A percentile compares a stretch with the other conserved stretches of the same genome.
phyloP scores from a whole-genome alignment of 2,113 vertebrate genomes.

The Ploceus nigricollis region DNA sequence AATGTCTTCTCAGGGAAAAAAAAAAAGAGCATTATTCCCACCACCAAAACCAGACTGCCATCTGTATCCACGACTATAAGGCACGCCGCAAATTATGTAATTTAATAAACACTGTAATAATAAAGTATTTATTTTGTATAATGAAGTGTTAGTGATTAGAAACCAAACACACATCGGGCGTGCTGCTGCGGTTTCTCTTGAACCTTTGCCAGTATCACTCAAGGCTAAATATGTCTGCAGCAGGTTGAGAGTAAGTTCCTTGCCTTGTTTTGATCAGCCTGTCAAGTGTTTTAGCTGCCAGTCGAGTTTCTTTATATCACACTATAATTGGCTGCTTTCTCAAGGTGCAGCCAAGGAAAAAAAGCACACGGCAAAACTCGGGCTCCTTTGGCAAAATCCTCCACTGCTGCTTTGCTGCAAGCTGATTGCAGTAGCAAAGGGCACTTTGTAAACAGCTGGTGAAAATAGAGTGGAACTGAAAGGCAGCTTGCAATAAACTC shows the following conservation, averaged over 20 bases:
- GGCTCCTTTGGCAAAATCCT: constrained; percentile 47
- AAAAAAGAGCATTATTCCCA: background rate
- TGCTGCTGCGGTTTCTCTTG: constrained; percentile 67
- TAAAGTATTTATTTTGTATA: constrained; percentile 72
- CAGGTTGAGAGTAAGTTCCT: constrained; percentile 56
- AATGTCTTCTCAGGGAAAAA: background rate
- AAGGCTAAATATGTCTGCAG: constrained; percentile 62
- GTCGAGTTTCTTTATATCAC: constrained; percentile 65
- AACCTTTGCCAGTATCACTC: constrained; percentile 69
- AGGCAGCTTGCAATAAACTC: constrained; percentile 64
- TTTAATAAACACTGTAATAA: constrained; percentile 69
- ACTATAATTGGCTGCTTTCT: constrained; percentile 68
- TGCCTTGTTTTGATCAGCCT: constrained; percentile 66
- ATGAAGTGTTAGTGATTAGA: constrained; percentile 72
- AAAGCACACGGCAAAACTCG: background rate
- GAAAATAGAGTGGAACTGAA: constrained; percentile 56
- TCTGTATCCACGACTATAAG: constrained; percentile 31
- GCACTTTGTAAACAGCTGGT: constrained; percentile 68
- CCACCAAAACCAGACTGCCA: constrained; percentile 33
- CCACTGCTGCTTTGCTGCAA: constrained; percentile 25
- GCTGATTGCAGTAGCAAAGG: constrained; percentile 67
- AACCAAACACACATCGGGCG: constrained; percentile 62
- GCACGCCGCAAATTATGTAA: constrained; percentile 49
- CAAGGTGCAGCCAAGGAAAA: constrained; percentile 44
- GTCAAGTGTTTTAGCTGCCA: constrained; percentile 65